Percentiles rank a stretch among this genome's conserved stretches.
Conservation (phyloP, 2,888 invertebrate genomes). For the Siphlonurus alternatus region DNA sequence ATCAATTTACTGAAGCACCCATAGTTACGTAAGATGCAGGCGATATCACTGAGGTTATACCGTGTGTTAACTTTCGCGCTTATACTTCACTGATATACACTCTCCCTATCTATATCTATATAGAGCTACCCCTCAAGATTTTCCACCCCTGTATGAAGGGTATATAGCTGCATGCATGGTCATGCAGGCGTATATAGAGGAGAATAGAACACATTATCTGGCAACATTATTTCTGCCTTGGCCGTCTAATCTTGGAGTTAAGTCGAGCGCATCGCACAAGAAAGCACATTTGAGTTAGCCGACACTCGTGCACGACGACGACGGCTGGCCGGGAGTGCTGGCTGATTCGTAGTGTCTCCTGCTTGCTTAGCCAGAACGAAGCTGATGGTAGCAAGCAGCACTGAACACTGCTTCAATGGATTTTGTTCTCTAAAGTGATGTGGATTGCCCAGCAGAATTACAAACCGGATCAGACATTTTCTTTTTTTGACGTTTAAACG, state of each 20-base stretch:
- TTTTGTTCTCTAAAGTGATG: too few species aligned
- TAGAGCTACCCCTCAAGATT: too few species aligned
- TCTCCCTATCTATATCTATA: not conserved
- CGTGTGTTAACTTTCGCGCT: not conserved
- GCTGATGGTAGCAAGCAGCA: too few species aligned
- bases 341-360: too few species aligned
- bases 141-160: not conserved
- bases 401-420: too few species aligned
- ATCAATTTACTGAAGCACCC: not conserved
- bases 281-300: not conserved
- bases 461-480: too few species aligned
- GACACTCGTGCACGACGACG: not conserved
- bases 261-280: not conserved
- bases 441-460: too few species aligned
- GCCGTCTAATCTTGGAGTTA: not conserved
- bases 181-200: not conserved
- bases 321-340: too few species aligned
- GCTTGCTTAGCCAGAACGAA: too few species aligned
- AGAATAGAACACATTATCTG: not conserved
- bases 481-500: too few species aligned
- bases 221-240: not conserved
- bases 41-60: not conserved
- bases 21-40: too few species aligned
- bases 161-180: not conserved
- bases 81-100: not conserved